A percentile compares a stretch with the other conserved stretches of the same genome.
Conservation (phyloP, 2,888 invertebrate genomes). For the Vanessa cardui region DNA sequence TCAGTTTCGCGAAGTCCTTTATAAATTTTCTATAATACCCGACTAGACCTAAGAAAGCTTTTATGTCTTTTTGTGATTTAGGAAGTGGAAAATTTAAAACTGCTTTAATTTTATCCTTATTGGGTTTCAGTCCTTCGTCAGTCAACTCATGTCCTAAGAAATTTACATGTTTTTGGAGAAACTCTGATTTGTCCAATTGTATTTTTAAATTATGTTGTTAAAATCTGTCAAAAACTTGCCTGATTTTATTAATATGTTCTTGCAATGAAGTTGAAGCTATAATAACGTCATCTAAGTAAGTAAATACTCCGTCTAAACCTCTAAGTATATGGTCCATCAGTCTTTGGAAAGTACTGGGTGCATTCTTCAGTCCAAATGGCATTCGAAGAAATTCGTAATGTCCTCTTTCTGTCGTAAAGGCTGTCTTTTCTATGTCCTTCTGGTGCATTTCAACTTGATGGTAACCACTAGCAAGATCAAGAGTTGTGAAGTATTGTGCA, state of each 20-base stretch:
- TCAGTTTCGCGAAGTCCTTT: not conserved
- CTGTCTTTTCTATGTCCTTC: not conserved
- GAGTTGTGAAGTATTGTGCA: conserved; percentile 1
- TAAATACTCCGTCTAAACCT: not conserved
- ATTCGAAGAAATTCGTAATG: not conserved
- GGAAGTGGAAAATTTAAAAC: too few relatives aligned
- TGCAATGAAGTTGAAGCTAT: not conserved
- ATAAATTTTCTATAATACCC: not conserved
- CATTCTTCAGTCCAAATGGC: conserved; percentile 1
- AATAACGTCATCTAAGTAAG: not conserved
- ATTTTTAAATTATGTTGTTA: too few relatives aligned
- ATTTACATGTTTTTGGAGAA: too few relatives aligned
- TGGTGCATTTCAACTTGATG: conserved; percentile 6
- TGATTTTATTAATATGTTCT: not conserved
- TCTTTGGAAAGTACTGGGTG: not conserved
- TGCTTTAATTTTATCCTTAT: too few relatives aligned
- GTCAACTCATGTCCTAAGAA: too few relatives aligned
- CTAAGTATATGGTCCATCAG: not conserved
- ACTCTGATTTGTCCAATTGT: too few relatives aligned
- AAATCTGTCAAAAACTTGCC: too few relatives aligned
- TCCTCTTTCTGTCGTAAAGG: not conserved
- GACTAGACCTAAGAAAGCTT: not conserved
- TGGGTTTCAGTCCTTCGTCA: too few relatives aligned
- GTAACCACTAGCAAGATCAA: conserved; percentile 8
- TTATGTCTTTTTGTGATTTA: not conserved